Evolutionary conservation across 2,797 vertebrate genomes (phyloP).

Genomic region (Acipenser ruthenus): DNA sequence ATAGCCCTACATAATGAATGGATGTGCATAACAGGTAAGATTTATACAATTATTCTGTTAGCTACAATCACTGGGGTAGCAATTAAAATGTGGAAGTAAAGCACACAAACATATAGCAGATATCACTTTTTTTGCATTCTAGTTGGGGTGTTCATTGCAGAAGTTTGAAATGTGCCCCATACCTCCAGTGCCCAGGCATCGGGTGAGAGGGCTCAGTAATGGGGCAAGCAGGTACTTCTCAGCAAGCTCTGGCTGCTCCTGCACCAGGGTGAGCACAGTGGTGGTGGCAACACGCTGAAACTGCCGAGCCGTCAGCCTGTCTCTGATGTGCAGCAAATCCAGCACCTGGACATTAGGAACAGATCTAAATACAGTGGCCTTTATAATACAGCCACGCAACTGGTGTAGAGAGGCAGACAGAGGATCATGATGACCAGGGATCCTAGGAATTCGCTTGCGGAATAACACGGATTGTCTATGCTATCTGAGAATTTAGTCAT

Average conservation of each 20-base stretch:
- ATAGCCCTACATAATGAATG: too few relatives aligned
- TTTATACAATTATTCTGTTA: too few relatives aligned
- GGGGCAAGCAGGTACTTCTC: slow-evolving; percentile 64
- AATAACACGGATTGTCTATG: background rate
- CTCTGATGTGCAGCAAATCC: slow-evolving; percentile 78
- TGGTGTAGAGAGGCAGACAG: too few relatives aligned
- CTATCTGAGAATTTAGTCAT: too few relatives aligned
- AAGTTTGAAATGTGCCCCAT: background rate
- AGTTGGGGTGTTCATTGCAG: too few relatives aligned
- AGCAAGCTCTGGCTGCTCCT: slow-evolving; percentile 62
- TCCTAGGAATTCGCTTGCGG: too few relatives aligned
- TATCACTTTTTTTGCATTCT: too few relatives aligned
- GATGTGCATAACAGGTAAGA: too few relatives aligned
- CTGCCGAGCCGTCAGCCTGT: slow-evolving; percentile 64
- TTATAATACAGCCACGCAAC: background rate
- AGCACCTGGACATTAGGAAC: slow-evolving; percentile 57
- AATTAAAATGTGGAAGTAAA: too few relatives aligned
- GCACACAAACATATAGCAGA: too few relatives aligned
- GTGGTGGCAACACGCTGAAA: slow-evolving; percentile 83
- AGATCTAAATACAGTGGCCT: background rate
- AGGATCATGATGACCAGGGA: too few relatives aligned
- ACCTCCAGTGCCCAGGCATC: slow-evolving; percentile 54
- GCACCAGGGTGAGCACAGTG: slow-evolving; percentile 56
- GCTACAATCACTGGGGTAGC: too few relatives aligned
- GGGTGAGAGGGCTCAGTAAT: slow-evolving; percentile 60